A percentile compares a stretch with the other conserved stretches of the same genome.
phyloP scores from a whole-genome alignment of 2,797 vertebrate species.

The Cuculus canorus region DNA sequence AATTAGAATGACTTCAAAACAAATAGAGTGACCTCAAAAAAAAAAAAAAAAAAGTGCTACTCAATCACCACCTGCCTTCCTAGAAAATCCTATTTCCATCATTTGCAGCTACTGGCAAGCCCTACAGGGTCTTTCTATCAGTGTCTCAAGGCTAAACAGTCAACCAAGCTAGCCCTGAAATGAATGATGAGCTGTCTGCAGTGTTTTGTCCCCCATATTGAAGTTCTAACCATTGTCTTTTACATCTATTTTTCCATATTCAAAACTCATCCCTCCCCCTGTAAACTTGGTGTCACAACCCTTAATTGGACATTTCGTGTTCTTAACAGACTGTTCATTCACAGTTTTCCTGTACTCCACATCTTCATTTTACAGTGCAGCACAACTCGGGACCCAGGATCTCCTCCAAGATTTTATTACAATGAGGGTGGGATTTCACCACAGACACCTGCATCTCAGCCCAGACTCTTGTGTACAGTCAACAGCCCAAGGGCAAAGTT shows the following conservation, averaged over 20 bases:
- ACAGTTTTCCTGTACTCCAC: neutral
- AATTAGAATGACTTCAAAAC: conserved; percentile 48
- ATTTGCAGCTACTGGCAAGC: neutral
- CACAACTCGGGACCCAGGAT: neutral
- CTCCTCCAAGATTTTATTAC: neutral
- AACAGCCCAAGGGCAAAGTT: neutral
- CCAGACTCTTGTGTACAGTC: neutral
- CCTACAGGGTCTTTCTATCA: neutral
- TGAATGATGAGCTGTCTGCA: neutral
- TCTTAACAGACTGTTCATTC: neutral
- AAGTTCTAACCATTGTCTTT: neutral
- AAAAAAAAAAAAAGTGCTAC: neutral
- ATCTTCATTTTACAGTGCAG: neutral
- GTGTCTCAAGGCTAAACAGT: neutral
- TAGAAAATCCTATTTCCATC: neutral
- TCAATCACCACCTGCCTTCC: neutral
- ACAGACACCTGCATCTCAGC: neutral
- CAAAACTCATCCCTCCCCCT: neutral
- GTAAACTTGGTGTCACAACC: neutral
- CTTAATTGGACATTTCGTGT: neutral
- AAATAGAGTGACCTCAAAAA: conserved; percentile 45
- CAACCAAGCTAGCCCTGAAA: neutral
- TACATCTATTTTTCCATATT: neutral
- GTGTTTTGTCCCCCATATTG: neutral
- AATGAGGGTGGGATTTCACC: neutral